Base-by-base conservation (phyloP, 2,797 vertebrate genomes). In the Pantherophis alleghaniensis region DNA sequence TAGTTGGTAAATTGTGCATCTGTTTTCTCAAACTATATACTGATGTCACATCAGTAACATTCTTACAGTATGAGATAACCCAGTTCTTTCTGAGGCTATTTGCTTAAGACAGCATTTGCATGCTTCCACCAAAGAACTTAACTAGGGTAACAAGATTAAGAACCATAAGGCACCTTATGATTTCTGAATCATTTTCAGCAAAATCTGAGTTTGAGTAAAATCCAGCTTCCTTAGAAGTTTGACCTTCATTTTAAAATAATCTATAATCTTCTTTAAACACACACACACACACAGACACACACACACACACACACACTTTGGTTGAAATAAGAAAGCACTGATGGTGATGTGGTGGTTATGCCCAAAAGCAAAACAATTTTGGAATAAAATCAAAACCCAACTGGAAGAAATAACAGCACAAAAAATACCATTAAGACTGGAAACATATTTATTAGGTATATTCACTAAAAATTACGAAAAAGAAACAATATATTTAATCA, bases 1-100 rank as follows among this genome's bases (percentile, higher is more conserved):
- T 87, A 63, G 0, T 91, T 87, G 93, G 55, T 87, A 93, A 94
- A 94, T 93, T 91, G 87, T 94, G 96, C 94, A 96, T 95, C 91
- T 91, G 0, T 0, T 86, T 91, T 79, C 89, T 90, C 93, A 94
- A 93, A 74, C 2, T 28, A 1, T 87, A 51, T 87, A 32, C 53
- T 42, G 14, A 3, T 24, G 2, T 47, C 66, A 57, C 61, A 42
- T 26, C 56, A 66, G 2, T 37, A 56, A 56, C 16, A 88, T 66
- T 53, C 53, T 53, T 88, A 16, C 61, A 88, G 32, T 69, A 18
- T 18, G n/a, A 22, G 66, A 32, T 92, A 92, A 88, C 13, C 53
- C 20, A 69, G 66, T 88, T 9, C 22, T 87, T 87, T 91, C 5
- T 61, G 74, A 61, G 32, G 57, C 59, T 16, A 51, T 11, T n/a